These are phyloP conservation scores for Scolopax bukidnonensis DNA, from an alignment of 2,797 vertebrate species.

Conservation along the genomic window DNA sequence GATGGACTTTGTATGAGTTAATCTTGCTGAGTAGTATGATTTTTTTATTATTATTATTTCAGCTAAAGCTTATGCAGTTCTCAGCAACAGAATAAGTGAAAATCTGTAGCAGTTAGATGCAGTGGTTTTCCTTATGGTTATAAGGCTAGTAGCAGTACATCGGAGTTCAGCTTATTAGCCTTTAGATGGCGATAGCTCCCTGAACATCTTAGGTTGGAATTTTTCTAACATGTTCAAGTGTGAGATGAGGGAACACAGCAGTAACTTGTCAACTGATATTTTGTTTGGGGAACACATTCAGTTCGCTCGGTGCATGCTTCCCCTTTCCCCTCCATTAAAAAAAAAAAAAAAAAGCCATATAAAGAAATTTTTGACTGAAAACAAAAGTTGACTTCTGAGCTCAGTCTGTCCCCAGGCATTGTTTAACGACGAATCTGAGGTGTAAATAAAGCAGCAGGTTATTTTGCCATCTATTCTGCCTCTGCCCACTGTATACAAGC, in stretches of 20 bases:
- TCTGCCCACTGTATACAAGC: not conserved
- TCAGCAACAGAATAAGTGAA: not conserved
- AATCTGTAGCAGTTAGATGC: not conserved
- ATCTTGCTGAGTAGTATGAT: not conserved
- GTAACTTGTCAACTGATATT: not conserved
- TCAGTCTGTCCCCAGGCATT: not conserved
- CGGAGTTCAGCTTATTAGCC: constrained; percentile 54
- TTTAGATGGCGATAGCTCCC: constrained; percentile 71
- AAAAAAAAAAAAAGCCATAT: not conserved
- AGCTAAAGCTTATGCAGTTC: not conserved
- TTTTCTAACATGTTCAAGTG: not conserved
- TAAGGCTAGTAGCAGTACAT: too few species aligned
- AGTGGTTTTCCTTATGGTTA: not conserved
- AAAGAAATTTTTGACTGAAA: not conserved
- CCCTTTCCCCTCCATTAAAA: fast-evolving
- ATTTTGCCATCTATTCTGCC: not conserved
- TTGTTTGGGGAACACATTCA: not conserved
- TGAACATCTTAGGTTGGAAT: not conserved
- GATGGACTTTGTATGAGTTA: not conserved
- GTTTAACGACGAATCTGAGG: not conserved
- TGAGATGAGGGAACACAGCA: not conserved
- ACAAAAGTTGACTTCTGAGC: not conserved
- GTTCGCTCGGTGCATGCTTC: not conserved
- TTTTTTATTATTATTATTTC: not conserved
- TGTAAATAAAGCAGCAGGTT: not conserved